Conservation (phyloP, 2,113 vertebrate genomes). For the Ifrita kowaldi region DNA sequence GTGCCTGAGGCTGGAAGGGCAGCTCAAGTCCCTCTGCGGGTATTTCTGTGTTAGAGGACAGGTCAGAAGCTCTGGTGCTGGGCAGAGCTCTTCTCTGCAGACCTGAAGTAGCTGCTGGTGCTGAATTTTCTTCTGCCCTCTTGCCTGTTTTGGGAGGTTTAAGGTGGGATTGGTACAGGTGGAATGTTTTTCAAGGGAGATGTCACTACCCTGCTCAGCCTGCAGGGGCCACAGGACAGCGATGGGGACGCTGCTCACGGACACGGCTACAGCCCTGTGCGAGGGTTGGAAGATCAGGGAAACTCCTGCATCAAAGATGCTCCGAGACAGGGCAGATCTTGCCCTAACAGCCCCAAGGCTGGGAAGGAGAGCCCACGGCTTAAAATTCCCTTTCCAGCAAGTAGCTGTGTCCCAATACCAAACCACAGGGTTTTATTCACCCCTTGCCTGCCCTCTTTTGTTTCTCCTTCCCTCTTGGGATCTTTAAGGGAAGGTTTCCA, state of each 20-base stretch:
- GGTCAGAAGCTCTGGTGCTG: background rate
- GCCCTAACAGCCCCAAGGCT: background rate
- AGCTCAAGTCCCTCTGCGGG: fast-evolving
- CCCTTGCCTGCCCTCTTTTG: background rate
- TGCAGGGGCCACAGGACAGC: background rate
- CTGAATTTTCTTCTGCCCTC: background rate
- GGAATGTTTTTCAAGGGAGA: background rate
- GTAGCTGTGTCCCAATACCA: background rate
- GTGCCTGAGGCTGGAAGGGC: background rate
- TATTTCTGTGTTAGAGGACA: background rate
- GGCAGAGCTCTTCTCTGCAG: background rate
- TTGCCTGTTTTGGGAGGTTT: background rate
- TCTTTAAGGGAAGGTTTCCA: background rate
- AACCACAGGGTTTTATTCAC: background rate
- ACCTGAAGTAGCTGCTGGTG: background rate
- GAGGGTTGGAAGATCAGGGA: background rate
- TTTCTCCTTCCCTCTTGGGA: background rate
- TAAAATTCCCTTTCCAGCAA: background rate
- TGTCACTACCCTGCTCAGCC: background rate
- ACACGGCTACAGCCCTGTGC: fast-evolving
- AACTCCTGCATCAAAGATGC: background rate
- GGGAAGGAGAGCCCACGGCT: background rate
- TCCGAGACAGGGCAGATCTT: background rate
- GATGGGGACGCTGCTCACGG: background rate
- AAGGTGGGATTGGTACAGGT: background rate